phyloP scores from a whole-genome alignment of 1,140 invertebrate species.

The Lepeophtheirus salmonis region DNA sequence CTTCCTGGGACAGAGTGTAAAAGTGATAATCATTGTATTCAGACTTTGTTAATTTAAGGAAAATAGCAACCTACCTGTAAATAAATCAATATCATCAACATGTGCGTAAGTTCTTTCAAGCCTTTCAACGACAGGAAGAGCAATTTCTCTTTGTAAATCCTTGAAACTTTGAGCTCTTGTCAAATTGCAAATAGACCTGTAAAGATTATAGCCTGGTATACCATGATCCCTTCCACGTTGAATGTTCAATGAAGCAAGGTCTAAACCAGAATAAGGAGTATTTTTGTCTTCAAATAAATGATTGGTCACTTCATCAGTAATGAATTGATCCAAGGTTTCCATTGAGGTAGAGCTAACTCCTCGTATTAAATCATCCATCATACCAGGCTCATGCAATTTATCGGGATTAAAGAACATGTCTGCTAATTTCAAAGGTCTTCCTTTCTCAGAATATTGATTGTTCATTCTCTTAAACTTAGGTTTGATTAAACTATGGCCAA shows the following conservation, averaged over 20 bases:
- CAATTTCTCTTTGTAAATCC: conserved; percentile 44
- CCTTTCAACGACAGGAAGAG: conserved; percentile 28
- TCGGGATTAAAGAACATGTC: conserved; percentile 44
- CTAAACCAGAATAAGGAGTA: conserved; percentile 44
- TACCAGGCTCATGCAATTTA: conserved; percentile 27
- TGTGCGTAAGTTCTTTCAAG: conserved; percentile 29
- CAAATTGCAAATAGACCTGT: conserved; percentile 36
- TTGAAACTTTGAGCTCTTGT: conserved; percentile 44
- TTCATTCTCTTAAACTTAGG: conserved; percentile 38
- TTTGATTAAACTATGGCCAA: conserved; percentile 43
- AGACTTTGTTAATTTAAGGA: neutral
- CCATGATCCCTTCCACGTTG: conserved; percentile 50
- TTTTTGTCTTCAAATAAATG: conserved; percentile 35
- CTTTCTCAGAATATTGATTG: conserved; percentile 29
- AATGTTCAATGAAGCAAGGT: conserved; percentile 71
- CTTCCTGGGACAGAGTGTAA: neutral
- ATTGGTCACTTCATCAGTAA: conserved; percentile 36
- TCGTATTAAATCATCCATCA: conserved; percentile 34
- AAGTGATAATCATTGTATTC: too few relatives aligned
- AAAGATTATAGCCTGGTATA: conserved; percentile 40
- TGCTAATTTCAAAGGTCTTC: conserved; percentile 31
- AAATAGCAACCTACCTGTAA: conserved; percentile 10
- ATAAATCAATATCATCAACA: conserved; percentile 35
- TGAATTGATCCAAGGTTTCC: conserved; percentile 34
- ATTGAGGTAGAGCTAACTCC: conserved; percentile 35